Evolutionary conservation across 2,797 vertebrate genomes (phyloP), one percentile per base, ranked within the genome.

Genomic region (Sardinella longiceps): DNA sequence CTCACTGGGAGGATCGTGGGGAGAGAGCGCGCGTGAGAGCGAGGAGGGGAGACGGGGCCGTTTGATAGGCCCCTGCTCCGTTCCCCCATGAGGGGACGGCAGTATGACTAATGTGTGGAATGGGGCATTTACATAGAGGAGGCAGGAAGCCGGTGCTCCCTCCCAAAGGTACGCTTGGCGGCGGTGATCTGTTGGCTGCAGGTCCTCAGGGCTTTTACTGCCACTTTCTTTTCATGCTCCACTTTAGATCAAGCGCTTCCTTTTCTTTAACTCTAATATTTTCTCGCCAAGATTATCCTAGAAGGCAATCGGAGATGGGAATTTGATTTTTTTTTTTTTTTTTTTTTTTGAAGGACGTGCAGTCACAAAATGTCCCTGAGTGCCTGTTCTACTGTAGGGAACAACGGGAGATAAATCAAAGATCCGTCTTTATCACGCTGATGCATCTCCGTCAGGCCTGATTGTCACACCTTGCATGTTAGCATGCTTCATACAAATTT

Each of bases 181-280:
- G 66, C 91, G 87, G 90, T 86, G n/a, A 90, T 91, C 92, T 91
- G 91, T 92, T 90, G 90, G 90, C 92, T 90, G 92, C 91, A 90
- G 92, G 92, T 93, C 94, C 93, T 94, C 92, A 87, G 94, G 94
- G 93, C 92, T 94, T 91, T 90, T 92, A 91, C 93, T 93, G 93
- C 92, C 93, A 93, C 93, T 94, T 95, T 92, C 94, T 95, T 95
- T 95, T 93, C 93, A 95, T 94, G 93, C 93, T 94, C 92, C 92
- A 93, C 94, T 94, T 94, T 94, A 93, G 93, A 94, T 94, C 94
- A 94, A 94, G 94, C 93, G 93, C 93, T 90, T 92, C 66, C 33
- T 74, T 74, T 39, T 74, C 66, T 74, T 74, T 39, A 74, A 74
- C 66, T 93, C 90, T 94, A 94, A 94, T 93, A 94, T 94, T 93